Base-by-base conservation (phyloP, 1,140 invertebrate genomes). In the Bombus confusus region DNA sequence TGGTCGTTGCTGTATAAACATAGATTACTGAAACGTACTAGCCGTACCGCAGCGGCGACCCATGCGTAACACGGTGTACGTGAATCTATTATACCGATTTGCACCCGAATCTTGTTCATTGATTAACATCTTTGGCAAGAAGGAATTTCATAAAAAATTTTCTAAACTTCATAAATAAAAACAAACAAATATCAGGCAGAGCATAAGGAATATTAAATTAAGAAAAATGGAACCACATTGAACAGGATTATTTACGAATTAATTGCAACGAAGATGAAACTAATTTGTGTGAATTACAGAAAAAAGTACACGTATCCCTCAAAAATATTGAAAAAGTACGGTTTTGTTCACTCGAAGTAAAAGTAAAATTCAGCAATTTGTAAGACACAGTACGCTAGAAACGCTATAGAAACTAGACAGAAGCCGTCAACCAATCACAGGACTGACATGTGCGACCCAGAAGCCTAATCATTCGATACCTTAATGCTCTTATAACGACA, bases 1-100 rank as follows among this genome's bases (percentile, higher is more conserved):
- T 66, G 39, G 31, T 47, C 22, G 31, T 22, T 18, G 39, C 80
- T 74, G 80, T 62, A 34, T 62, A 82, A 74, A 74, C 80, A 64
- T 25, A 82, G 80, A 82, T 82, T 74, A 62, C 52, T 28, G 22
- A 62, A 25, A 59, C 52, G n/a, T n/a, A 25, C 39, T 28, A 59
- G 25, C 18, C 64, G 41, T 47, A 52, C 68, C 37, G 2, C 37
- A 15, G 62, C 41, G 12, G 28, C 66, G 25, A 47, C 1, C 62
- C 9, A 13, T 34, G 31, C 31, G 10, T 52, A 80, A 69, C 64
- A 12, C 25, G 25, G 34, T 22, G 22, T 25, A 41, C 5, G n/a
- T 47, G 37, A 43, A 64, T 64, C n/a, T 22, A 43, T 64, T 62
- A 64, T 37, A 47, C 22, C 1, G 25, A 52, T 66, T 52, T 47